Conservation (phyloP, 2,113 vertebrate genomes). For the Cephalophus harveyi region DNA sequence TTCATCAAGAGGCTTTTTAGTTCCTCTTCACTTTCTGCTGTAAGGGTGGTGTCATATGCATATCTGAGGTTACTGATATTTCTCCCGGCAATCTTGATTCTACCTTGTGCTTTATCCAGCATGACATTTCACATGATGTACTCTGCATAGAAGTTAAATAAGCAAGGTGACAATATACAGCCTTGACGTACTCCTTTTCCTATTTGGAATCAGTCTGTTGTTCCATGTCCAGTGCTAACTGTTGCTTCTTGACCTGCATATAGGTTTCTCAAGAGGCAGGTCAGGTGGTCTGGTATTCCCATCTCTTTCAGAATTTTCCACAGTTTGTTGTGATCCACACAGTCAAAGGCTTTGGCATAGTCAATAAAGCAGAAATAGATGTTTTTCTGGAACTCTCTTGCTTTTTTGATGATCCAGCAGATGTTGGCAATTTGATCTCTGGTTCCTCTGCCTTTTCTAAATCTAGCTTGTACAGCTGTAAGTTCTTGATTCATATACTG, state of each 20-base stretch:
- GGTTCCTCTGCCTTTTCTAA: background rate
- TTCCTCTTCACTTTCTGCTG: background rate
- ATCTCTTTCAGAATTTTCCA: background rate
- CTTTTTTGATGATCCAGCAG: background rate
- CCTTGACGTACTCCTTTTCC: background rate
- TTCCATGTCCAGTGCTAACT: background rate
- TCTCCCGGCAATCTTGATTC: background rate
- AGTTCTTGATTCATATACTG: background rate
- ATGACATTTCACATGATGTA: background rate
- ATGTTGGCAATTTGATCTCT: background rate
- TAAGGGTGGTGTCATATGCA: background rate
- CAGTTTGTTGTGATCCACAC: background rate
- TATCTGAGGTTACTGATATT: background rate
- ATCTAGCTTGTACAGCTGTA: background rate
- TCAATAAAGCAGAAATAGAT: background rate
- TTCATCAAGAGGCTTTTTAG: background rate
- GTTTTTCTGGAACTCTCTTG: background rate
- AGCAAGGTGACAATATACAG: background rate
- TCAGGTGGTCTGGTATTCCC: background rate
- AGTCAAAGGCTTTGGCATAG: background rate
- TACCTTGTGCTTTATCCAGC: background rate
- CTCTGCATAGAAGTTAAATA: background rate
- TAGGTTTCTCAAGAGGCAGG: background rate
- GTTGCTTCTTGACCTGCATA: background rate
- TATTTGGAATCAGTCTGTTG: background rate